Conservation (phyloP, 2,888 invertebrate species). For the Lasioglossum lativentre region DNA sequence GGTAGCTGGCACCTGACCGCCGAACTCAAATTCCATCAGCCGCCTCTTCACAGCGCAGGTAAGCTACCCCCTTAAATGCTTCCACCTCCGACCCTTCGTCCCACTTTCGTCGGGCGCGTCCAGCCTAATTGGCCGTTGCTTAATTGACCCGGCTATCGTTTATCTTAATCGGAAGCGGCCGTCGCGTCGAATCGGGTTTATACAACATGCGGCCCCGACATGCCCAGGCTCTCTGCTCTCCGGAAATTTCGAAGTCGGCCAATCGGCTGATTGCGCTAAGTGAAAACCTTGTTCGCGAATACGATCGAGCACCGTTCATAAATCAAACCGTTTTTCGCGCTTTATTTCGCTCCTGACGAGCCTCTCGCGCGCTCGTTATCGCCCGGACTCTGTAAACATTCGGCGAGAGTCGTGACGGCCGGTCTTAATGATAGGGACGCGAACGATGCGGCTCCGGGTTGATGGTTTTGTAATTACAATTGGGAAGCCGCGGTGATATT, state of each 20-base stretch:
- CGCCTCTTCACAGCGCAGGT: constrained; percentile 89
- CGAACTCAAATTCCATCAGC: constrained; percentile 87
- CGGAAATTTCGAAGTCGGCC: constrained; percentile 27
- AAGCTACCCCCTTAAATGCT: constrained; percentile 76
- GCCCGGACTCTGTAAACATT: neutral
- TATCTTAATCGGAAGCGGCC: constrained; percentile 37
- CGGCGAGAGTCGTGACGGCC: neutral
- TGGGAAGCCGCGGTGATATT: neutral
- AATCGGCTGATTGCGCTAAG: constrained; percentile 47
- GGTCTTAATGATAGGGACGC: constrained; percentile 14
- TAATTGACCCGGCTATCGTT: constrained; percentile 36
- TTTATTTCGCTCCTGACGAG: neutral
- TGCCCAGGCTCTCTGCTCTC: neutral
- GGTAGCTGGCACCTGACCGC: constrained; percentile 85
- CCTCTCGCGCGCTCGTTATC: constrained; percentile 30
- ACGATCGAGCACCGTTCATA: constrained; percentile 25
- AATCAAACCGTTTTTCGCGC: constrained; percentile 47
- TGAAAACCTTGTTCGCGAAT: constrained; percentile 43
- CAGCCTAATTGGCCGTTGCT: constrained; percentile 35
- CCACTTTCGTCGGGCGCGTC: neutral
- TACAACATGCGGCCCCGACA: neutral
- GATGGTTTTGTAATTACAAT: constrained; percentile 21
- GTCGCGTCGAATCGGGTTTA: constrained; percentile 10
- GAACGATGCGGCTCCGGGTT: constrained; percentile 6
- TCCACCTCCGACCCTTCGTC: neutral